Percentiles rank a stretch among this genome's conserved stretches.
phyloP scores from a whole-genome alignment of 2,888 invertebrate genomes.

The Cantharis flavilabris region DNA sequence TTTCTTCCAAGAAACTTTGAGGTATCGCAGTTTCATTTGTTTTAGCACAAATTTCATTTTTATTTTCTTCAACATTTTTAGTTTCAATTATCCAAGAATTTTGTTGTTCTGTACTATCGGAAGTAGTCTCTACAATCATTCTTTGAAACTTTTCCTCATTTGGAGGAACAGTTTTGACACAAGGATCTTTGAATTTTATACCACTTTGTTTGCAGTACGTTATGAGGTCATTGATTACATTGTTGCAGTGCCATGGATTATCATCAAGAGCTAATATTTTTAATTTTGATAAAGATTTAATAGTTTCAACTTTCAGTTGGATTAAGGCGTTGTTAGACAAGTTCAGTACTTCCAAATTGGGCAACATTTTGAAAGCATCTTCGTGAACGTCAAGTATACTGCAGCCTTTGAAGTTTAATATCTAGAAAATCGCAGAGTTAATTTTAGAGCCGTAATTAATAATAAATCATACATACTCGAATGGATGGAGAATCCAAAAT shows the following conservation, averaged over 20 bases:
- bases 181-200: slow-evolving; percentile 58
- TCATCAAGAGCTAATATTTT: slow-evolving; percentile 60
- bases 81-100: slow-evolving; percentile 44
- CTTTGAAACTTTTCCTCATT: slow-evolving; percentile 61
- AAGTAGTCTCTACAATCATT: slow-evolving; percentile 46
- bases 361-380: slow-evolving; percentile 59
- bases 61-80: slow-evolving; percentile 51
- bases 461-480: slow-evolving; percentile 51
- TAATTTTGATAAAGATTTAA: slow-evolving; percentile 58
- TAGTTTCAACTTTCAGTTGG: slow-evolving; percentile 57
- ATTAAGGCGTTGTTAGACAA: slow-evolving; percentile 66
- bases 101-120: slow-evolving; percentile 55
- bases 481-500: slow-evolving; percentile 61
- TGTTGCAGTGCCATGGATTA: slow-evolving; percentile 64
- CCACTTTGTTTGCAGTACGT: slow-evolving; percentile 54
- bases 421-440: slow-evolving; percentile 41
- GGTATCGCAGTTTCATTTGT: slow-evolving; percentile 19
- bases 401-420: slow-evolving; percentile 64
- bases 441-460: background rate
- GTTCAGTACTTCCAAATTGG: slow-evolving; percentile 62
- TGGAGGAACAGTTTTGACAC: slow-evolving; percentile 38
- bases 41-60: slow-evolving; percentile 26
- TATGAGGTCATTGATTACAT: slow-evolving; percentile 54
- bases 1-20: slow-evolving; percentile 28
- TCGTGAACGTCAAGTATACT: slow-evolving; percentile 61